phyloP scores from a whole-genome alignment of 2,888 invertebrate genomes.

The Smittia aterrima region DNA sequence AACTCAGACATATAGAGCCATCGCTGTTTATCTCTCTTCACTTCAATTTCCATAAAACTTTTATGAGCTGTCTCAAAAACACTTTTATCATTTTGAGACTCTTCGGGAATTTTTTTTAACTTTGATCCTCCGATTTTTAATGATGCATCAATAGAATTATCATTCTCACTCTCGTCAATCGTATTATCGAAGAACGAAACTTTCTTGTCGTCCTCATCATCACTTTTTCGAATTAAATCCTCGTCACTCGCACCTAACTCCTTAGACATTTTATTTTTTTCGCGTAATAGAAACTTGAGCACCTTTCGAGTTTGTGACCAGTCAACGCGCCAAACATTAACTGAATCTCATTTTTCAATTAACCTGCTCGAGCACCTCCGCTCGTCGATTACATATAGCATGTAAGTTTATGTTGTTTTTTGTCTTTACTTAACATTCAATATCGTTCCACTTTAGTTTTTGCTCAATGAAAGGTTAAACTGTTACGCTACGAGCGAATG shows the following conservation, averaged over 20 bases:
- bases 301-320: slow-evolving; percentile 17
- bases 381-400: slow-evolving; percentile 24
- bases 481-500: slow-evolving; percentile 28
- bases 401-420: slow-evolving; percentile 38
- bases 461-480: slow-evolving; percentile 41
- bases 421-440: slow-evolving; percentile 41
- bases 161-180: slow-evolving; percentile 27
- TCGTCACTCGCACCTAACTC: slow-evolving; percentile 26
- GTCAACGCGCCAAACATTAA: slow-evolving; percentile 35
- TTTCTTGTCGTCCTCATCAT: not conserved
- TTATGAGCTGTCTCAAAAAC: not conserved
- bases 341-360: slow-evolving; percentile 39
- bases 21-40: slow-evolving; percentile 53
- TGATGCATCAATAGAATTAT: not conserved
- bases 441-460: slow-evolving; percentile 40
- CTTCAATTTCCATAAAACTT: slow-evolving; percentile 54
- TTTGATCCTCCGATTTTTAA: not conserved
- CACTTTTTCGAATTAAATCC: slow-evolving; percentile 14
- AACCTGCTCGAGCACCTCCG: slow-evolving; percentile 20
- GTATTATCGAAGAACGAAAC: slow-evolving; percentile 40
- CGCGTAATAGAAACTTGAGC: not conserved
- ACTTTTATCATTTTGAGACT: not conserved
- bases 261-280: slow-evolving; percentile 27
- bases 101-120: not conserved
- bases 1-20: slow-evolving; percentile 55